Evolutionary conservation across 2,888 invertebrate genomes (phyloP).

Genomic region (Cryptocephalus primarius): DNA sequence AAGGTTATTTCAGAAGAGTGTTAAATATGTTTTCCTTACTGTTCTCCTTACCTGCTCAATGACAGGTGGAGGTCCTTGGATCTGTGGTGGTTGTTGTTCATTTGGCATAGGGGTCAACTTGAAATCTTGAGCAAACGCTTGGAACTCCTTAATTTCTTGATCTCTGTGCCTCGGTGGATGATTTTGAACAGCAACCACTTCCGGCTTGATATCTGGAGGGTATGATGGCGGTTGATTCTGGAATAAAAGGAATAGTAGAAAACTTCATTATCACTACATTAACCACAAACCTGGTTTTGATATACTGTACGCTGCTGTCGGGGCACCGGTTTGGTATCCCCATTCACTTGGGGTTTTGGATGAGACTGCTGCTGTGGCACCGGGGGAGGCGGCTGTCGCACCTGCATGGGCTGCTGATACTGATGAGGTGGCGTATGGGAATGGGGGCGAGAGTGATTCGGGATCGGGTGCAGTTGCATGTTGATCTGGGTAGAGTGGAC

Average conservation of each 20-base stretch:
- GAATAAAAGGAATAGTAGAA: not conserved
- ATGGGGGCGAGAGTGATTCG: conserved; percentile 5
- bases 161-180: conserved; percentile 15
- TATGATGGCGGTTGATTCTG: conserved; percentile 4
- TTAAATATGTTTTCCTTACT: no score
- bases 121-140: conserved; percentile 73
- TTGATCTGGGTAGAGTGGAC: conserved; percentile 10
- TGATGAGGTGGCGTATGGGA: conserved; percentile 13
- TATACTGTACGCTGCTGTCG: conserved; percentile 14
- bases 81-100: conserved; percentile 13
- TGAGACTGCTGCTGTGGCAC: conserved; percentile 3
- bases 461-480: conserved; percentile 9
- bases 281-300: conserved; percentile 20
- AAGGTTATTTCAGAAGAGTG: no score
- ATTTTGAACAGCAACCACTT: conserved; percentile 23
- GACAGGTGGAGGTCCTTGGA: conserved; percentile 11
- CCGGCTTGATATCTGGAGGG: conserved; percentile 2
- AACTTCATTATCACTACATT: no score
- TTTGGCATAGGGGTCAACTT: conserved; percentile 42
- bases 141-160: conserved; percentile 47
- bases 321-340: conserved; percentile 23
- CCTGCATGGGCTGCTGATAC: conserved; percentile 6
- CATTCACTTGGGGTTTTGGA: conserved; percentile 24
- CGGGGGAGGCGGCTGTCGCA: conserved; percentile 4
- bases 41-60: conserved; percentile 10